Evolutionary conservation across 2,888 invertebrate species (phyloP), one percentile per base, ranked within the genome.

Genomic region (Polietes domitor): DNA sequence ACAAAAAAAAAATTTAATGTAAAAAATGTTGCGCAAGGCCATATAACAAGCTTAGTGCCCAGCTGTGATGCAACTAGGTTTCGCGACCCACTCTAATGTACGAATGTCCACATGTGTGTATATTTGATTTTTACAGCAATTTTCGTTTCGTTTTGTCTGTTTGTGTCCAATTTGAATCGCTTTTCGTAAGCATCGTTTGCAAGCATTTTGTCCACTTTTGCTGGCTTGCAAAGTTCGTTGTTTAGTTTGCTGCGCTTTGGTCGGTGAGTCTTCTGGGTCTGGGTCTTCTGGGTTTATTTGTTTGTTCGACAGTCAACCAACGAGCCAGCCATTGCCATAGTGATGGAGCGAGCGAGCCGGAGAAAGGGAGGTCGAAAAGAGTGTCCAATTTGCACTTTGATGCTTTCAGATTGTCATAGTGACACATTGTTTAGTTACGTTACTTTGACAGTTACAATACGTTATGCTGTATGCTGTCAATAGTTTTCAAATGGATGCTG

Each of bases 351-450:
- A 43, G 68, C 5, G 32, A 53, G 50, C 75, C 77, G n/a, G 28
- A n/a, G 61, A 3, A 61, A 77, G 77, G 72, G 55, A 79, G 53
- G 58, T 63, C 61, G 58, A 72, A 81, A 76, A 78, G 74, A 82
- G 85, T 85, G 83, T 85, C 85, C 85, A 85, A 85, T 85, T 85
- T 85, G 83, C 85, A 85, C 85, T 84, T 85, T 84, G 83, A 85
- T 85, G 85, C 85, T 85, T 82, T 85, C 76, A 78, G 85, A 85
- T 85, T 85, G 83, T 84, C 85, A 85, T 82, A 84, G 85, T 85
- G 85, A 85, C 83, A 84, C 85, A 85, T 85, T 85, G 85, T 84
- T 85, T 82, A 85, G 85, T 82, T 85, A 84, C 85, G 85, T 85
- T 85, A 80, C 76, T 72, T 80, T 85, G 85, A 85, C 85, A 85